Evolutionary conservation across 2,113 vertebrate species (phyloP).

Genomic region (Strix uralensis): DNA sequence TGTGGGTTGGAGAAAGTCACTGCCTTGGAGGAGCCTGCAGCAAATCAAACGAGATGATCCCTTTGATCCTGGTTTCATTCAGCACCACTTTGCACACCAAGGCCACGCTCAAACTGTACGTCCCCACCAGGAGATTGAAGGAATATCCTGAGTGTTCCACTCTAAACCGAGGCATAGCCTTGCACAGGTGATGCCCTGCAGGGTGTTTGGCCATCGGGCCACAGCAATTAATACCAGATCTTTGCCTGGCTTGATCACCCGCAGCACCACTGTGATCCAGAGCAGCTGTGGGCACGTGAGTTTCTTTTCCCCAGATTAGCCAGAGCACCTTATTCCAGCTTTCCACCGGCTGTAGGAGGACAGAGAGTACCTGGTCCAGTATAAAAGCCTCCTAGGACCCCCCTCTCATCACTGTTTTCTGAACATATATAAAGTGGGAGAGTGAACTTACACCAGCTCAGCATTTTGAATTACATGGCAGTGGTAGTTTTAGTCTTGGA

Average conservation of each 20-base stretch:
- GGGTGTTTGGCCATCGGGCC: background rate
- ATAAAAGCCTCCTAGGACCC: background rate
- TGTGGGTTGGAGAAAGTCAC: background rate
- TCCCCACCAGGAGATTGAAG: background rate
- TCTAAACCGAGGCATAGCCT: background rate
- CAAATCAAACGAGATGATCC: background rate
- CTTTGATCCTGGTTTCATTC: background rate
- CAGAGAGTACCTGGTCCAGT: background rate
- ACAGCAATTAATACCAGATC: background rate
- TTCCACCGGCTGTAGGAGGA: background rate
- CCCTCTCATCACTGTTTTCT: background rate
- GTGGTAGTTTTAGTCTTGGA: background rate
- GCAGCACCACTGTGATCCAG: background rate
- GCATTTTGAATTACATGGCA: background rate
- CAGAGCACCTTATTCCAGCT: background rate
- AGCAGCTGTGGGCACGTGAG: background rate
- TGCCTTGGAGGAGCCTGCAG: background rate
- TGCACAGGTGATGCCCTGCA: accelerated
- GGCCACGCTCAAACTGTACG: accelerated
- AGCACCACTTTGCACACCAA: accelerated
- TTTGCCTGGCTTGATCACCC: background rate
- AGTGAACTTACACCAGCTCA: background rate
- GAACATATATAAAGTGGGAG: accelerated
- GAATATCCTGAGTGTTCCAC: background rate
- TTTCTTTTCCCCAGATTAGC: background rate